A percentile compares a stretch with the other conserved stretches of the same genome.
Conservation (phyloP, 2,113 vertebrate species). For the Glaucidium brasilianum region DNA sequence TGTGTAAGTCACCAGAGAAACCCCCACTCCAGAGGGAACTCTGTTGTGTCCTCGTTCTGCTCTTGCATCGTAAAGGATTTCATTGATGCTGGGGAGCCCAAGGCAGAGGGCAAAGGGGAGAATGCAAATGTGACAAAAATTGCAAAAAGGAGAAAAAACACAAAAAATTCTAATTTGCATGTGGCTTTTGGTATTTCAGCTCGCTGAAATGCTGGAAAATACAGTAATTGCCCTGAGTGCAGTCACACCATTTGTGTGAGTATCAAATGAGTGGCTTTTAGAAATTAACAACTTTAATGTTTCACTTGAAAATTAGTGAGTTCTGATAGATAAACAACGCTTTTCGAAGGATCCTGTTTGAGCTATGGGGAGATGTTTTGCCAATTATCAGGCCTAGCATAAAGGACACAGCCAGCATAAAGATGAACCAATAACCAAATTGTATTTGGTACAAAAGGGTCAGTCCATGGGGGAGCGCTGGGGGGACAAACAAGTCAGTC, state of each 20-base stretch:
- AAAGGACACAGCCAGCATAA: no score
- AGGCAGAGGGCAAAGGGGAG: background rate
- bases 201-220: background rate
- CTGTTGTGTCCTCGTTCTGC: background rate
- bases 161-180: background rate
- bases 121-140: background rate
- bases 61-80: background rate
- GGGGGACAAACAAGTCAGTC: no score
- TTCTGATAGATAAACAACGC: background rate
- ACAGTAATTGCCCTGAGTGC: accelerated
- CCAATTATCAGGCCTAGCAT: no score
- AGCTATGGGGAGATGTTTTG: background rate
- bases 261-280: accelerated
- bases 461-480: no score
- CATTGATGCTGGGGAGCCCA: background rate
- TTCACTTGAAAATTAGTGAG: background rate
- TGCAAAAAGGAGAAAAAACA: background rate
- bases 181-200: background rate
- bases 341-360: background rate
- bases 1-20: background rate
- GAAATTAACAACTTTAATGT: background rate
- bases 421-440: no score
- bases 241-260: background rate
- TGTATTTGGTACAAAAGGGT: no score
- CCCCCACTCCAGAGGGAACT: accelerated